These are phyloP conservation scores for Drosophila histrio DNA, from an alignment of 2,888 invertebrate species.

Conservation along the genomic window DNA sequence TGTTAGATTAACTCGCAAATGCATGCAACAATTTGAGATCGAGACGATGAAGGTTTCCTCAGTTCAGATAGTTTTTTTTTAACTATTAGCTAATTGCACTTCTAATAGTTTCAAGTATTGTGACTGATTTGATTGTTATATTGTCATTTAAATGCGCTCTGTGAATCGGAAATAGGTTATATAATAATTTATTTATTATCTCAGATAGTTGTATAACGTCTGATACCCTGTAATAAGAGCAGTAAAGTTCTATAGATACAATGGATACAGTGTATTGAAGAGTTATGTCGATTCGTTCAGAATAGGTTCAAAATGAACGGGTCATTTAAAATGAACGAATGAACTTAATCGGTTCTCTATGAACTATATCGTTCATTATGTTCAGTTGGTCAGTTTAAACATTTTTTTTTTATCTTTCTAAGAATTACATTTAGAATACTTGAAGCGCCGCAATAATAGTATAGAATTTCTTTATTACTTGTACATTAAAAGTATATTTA, in stretches of 20 bases:
- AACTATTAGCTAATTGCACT: slow-evolving; percentile 23
- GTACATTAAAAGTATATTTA: no score
- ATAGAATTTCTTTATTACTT: no score
- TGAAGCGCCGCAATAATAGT: no score
- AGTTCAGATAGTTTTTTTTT: slow-evolving; percentile 24
- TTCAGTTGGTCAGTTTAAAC: no score
- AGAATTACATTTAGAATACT: no score
- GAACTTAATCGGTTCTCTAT: no score
- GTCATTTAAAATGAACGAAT: no score
- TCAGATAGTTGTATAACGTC: not conserved
- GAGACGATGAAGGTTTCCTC: slow-evolving; percentile 25
- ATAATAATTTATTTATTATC: slow-evolving; percentile 6
- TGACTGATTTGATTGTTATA: slow-evolving; percentile 19
- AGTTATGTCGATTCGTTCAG: no score
- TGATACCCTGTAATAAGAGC: not conserved
- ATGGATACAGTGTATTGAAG: no score
- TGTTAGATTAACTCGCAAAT: slow-evolving; percentile 49
- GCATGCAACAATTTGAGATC: slow-evolving; percentile 54
- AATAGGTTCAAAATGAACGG: no score
- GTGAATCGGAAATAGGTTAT: slow-evolving; percentile 18
- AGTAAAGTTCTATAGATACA: not conserved
- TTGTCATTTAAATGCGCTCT: slow-evolving; percentile 17
- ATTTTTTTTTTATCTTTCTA: no score
- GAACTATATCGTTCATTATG: no score
- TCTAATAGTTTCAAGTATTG: slow-evolving; percentile 10